Evolutionary conservation across 2,888 invertebrate genomes (phyloP), one percentile per base, ranked within the genome.

Genomic region (Falcaria lacertinaria): DNA sequence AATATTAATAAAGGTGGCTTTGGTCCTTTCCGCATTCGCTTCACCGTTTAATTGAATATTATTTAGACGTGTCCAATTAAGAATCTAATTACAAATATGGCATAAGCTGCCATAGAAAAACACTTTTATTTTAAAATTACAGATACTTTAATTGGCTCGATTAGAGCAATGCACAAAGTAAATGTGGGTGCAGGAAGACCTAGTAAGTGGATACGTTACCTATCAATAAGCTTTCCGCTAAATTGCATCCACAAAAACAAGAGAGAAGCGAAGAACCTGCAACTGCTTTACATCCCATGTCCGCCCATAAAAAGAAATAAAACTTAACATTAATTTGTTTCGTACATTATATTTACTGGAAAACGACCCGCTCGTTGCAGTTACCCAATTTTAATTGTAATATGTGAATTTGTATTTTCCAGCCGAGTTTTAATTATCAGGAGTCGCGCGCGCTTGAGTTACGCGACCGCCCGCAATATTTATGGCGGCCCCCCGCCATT

Each of bases 381-480:
- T 72, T 78, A 72, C 75, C 69, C 68, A 72, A 74, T 84, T 84
- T 85, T 86, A 89, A 89, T 89, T 87, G 88, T 86, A 84, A 86
- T 85, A 88, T 88, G 89, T 86, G 88, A 83, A 87, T 85, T 86
- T 74, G 74, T 72, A 75, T 81, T 83, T 86, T 80, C 77, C 82
- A 73, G 81, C 76, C 80, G 89, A 89, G 89, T 90, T 90, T 90
- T 90, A 90, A 90, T 90, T 89, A 90, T 86, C 84, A 77, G 77
- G 74, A 83, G 85, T 87, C 86, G 84, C 80, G 85, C 74, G 73
- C 73, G 79, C 72, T 68, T 89, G 89, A 89, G 74, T 81, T 87
- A 89, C 87, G 86, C 90, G 90, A 90, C 90, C 90, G 86, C 90
- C 79, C 77, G 78, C 82, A 69, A 78, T 88, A 90, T 89, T 90